phyloP scores from a whole-genome alignment of 2,797 vertebrate species.

The Setipinna tenuifilis region DNA sequence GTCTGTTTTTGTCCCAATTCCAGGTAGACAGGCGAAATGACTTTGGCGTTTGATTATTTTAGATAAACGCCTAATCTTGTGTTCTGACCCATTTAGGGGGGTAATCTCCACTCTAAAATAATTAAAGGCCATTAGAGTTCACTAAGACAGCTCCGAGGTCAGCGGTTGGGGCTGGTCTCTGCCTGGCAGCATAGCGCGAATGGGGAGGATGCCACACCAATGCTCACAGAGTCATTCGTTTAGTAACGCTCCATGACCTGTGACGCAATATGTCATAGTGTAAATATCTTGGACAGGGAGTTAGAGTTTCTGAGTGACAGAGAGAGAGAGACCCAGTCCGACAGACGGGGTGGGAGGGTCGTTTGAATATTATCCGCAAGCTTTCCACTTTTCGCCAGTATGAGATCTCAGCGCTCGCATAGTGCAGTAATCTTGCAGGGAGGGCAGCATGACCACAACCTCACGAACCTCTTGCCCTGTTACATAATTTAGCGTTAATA shows the following conservation, averaged over 20 bases:
- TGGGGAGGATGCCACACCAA: neutral
- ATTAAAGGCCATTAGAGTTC: slow-evolving; percentile 58
- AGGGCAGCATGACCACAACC: neutral
- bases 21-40: slow-evolving; percentile 48
- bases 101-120: slow-evolving; percentile 65
- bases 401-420: neutral
- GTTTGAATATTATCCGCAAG: neutral
- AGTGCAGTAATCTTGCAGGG: neutral
- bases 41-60: slow-evolving; percentile 45
- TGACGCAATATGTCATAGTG: slow-evolving; percentile 1
- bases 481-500: slow-evolving; percentile 18
- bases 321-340: neutral
- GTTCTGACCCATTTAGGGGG: slow-evolving; percentile 60
- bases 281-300: neutral
- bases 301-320: neutral
- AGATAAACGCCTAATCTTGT: slow-evolving; percentile 56
- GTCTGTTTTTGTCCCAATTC: slow-evolving; percentile 21
- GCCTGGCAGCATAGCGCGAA: neutral
- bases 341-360: too few relatives aligned
- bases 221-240: neutral
- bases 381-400: neutral
- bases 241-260: neutral
- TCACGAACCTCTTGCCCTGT: slow-evolving; percentile 3
- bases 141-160: neutral
- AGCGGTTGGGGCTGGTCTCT: neutral